These are phyloP conservation scores for Proterorhinus semilunaris DNA, from an alignment of 2,113 vertebrate species.

Conservation along the genomic window DNA sequence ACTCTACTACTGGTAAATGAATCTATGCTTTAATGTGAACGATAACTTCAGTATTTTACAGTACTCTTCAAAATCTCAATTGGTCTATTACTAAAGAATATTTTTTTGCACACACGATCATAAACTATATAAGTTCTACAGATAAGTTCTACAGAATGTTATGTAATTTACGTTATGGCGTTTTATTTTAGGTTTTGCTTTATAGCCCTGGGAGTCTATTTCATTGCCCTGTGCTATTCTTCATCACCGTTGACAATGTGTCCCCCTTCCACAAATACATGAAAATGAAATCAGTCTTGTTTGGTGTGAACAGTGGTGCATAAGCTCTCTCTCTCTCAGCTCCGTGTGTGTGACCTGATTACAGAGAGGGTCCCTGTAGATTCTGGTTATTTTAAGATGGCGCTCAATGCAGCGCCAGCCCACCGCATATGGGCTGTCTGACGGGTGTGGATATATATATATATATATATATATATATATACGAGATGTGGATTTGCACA, in stretches of 20 bases:
- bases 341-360: slow-evolving; percentile 40
- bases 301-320: slow-evolving; percentile 5
- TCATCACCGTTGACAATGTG: not conserved
- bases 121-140: no score
- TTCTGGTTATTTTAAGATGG: slow-evolving; percentile 26
- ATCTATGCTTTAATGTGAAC: no score
- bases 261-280: not conserved
- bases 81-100: no score
- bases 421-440: not conserved
- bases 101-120: no score
- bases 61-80: no score
- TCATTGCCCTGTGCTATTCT: no score
- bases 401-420: slow-evolving; percentile 16
- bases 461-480: not conserved
- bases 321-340: not conserved
- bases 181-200: not conserved
- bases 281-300: not conserved
- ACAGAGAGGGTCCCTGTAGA: slow-evolving; percentile 34
- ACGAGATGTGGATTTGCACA: not conserved
- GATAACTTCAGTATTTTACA: no score
- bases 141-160: no score
- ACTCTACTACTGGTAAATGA: no score
- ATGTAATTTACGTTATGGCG: no score
- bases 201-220: not conserved
- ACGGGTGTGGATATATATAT: not conserved